These are phyloP conservation scores for Nannospalax galili DNA, from an alignment of 2,113 vertebrate species.

Conservation along the genomic window DNA sequence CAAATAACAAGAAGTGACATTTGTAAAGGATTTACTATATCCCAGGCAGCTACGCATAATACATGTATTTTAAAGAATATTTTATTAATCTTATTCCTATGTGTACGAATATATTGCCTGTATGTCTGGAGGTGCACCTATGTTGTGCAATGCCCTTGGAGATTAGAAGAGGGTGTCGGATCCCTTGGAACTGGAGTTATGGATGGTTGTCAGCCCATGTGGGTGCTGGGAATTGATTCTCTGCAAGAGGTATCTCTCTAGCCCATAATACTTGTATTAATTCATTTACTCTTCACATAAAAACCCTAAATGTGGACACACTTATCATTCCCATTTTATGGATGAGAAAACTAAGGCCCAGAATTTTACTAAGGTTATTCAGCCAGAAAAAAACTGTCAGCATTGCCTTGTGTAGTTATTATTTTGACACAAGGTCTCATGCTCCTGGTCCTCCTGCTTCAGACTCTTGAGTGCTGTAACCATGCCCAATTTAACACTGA, in stretches of 20 bases:
- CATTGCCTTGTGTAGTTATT: background rate
- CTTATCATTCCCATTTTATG: background rate
- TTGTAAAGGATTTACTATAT: background rate
- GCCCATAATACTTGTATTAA: background rate
- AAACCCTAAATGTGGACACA: background rate
- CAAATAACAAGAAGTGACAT: background rate
- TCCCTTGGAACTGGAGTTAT: no score
- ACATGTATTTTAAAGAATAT: background rate
- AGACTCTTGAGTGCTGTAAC: background rate
- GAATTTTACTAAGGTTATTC: background rate
- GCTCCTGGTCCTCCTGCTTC: background rate
- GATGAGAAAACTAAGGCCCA: background rate
- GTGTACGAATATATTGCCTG: no score
- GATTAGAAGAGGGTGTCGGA: no score
- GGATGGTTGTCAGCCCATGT: no score
- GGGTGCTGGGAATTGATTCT: no score
- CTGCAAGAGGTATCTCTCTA: no score
- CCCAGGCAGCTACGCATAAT: background rate
- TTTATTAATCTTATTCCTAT: no score
- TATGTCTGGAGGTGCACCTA: no score
- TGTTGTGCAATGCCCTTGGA: no score
- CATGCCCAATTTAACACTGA: background rate
- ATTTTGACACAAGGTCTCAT: background rate
- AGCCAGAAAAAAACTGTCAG: background rate
- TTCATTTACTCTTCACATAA: background rate